phyloP scores from a whole-genome alignment of 2,888 invertebrate genomes.

The Drepana falcataria region DNA sequence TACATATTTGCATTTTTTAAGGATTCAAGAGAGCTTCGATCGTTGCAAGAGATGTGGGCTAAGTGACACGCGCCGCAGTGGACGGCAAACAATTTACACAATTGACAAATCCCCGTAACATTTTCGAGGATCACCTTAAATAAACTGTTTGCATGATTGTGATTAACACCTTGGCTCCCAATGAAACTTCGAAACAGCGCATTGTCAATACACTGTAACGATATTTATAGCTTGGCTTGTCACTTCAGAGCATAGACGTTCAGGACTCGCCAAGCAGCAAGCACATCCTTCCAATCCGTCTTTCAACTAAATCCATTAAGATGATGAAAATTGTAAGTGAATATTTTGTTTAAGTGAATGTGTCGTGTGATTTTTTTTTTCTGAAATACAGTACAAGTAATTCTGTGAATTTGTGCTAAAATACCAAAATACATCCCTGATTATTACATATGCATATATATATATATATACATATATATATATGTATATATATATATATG shows the following conservation, averaged over 20 bases:
- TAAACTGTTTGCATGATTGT: slow-evolving; percentile 72
- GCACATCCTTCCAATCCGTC: slow-evolving; percentile 33
- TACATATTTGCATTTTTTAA: slow-evolving; percentile 4
- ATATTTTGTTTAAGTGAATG: slow-evolving; percentile 4
- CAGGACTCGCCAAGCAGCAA: slow-evolving; percentile 47
- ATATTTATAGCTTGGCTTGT: slow-evolving; percentile 66
- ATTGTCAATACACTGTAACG: slow-evolving; percentile 60
- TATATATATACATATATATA: too few relatives aligned
- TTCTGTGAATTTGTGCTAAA: background rate
- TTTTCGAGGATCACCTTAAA: slow-evolving; percentile 68
- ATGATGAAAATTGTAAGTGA: slow-evolving; percentile 72
- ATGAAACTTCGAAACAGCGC: slow-evolving; percentile 64
- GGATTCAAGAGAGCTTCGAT: slow-evolving; percentile 1
- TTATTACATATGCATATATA: too few relatives aligned
- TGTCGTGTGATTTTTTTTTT: background rate
- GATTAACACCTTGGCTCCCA: slow-evolving; percentile 71
- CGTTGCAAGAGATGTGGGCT: slow-evolving; percentile 38
- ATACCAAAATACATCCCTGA: too few relatives aligned
- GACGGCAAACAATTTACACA: slow-evolving; percentile 62
- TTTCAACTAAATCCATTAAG: slow-evolving; percentile 22
- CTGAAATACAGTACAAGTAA: background rate
- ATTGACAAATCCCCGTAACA: slow-evolving; percentile 68
- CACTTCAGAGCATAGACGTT: slow-evolving; percentile 54
- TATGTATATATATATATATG: too few relatives aligned
- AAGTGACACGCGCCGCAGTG: slow-evolving; percentile 31